phyloP scores from a whole-genome alignment of 92 coral and sea anemone species.

The Bergia sp. region DNA sequence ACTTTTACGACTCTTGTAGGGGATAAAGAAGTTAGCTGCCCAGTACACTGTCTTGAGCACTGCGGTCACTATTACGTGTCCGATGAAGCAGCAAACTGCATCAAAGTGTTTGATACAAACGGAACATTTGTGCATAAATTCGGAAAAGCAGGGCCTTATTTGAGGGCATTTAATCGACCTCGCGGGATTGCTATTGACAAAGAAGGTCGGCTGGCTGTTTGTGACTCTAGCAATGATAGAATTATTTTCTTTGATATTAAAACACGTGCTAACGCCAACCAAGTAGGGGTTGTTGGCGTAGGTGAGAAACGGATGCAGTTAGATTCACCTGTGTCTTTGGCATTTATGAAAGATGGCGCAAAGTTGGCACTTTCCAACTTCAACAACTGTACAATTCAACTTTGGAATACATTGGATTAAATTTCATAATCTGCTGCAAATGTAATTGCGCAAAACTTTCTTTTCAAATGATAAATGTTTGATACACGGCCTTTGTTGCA shows the following conservation, averaged over 20 bases:
- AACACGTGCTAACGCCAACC: neutral
- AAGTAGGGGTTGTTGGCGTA: neutral
- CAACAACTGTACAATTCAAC: constrained; percentile 17
- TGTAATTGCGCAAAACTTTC: neutral
- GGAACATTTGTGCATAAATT: constrained; percentile 21
- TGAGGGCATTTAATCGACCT: constrained; percentile 13
- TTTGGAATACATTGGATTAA: neutral
- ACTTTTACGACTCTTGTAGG: neutral
- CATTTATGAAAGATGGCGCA: neutral
- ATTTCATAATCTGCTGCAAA: neutral
- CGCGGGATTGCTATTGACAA: constrained; percentile 15
- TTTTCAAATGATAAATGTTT: too few species aligned
- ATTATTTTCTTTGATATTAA: constrained; percentile 3
- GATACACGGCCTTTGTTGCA: too few species aligned
- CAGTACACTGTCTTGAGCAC: constrained; percentile 1
- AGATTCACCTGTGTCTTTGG: constrained; percentile 17
- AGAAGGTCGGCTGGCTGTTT: constrained; percentile 17
- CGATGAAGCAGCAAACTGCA: constrained; percentile 32
- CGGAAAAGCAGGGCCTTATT: neutral
- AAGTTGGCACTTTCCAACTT: neutral
- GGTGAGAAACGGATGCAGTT: neutral
- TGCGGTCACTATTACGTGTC: neutral
- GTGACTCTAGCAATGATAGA: constrained; percentile 24
- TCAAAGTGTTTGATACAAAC: neutral
- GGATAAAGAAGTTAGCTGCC: neutral